phyloP scores from a whole-genome alignment of 2,113 vertebrate genomes.

The Tautogolabrus adspersus region DNA sequence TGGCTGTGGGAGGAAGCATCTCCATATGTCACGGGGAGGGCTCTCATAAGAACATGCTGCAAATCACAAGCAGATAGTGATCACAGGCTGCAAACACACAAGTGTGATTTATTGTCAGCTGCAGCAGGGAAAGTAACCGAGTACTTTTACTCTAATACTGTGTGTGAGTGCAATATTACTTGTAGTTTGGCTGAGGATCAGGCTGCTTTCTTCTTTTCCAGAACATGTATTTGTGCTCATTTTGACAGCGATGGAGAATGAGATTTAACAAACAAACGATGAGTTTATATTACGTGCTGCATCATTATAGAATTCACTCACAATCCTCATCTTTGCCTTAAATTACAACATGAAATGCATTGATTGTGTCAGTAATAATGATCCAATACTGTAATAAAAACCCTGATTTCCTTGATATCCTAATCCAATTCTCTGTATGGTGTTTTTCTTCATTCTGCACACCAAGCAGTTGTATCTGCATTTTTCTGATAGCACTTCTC shows the following conservation, averaged over 20 bases:
- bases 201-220: neutral
- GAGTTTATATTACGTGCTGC: neutral
- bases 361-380: too few species aligned
- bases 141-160: slow-evolving; percentile 21
- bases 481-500: too few species aligned
- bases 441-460: too few species aligned
- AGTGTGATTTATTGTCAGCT: slow-evolving; percentile 56
- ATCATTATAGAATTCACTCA: neutral
- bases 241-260: neutral
- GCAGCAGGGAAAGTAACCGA: slow-evolving; percentile 23
- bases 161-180: neutral
- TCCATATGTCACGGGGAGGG: slow-evolving; percentile 66
- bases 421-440: too few species aligned
- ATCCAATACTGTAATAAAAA: too few species aligned
- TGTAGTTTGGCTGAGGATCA: neutral
- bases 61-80: slow-evolving; percentile 65
- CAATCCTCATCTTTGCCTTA: neutral
- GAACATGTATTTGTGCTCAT: neutral
- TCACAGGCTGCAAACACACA: slow-evolving; percentile 57
- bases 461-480: too few species aligned
- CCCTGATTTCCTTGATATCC: too few species aligned
- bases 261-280: neutral
- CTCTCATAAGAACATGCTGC: slow-evolving; percentile 59
- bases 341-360: neutral
- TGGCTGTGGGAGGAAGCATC: slow-evolving; percentile 69